Conservation (phyloP, 2,113 vertebrate species). For the Stomatorhinus ivindoensis region DNA sequence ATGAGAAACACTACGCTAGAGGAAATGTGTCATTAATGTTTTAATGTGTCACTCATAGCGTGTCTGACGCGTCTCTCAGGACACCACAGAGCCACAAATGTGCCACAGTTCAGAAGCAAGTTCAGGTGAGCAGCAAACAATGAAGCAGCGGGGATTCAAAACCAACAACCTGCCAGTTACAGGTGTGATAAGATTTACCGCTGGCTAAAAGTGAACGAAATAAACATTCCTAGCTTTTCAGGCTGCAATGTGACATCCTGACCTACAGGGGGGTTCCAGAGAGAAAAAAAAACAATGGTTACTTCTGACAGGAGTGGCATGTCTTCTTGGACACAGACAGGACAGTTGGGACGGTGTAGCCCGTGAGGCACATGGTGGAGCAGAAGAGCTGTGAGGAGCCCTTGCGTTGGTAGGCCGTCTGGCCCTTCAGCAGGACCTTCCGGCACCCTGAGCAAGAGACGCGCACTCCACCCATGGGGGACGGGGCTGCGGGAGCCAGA, state of each 20-base stretch:
- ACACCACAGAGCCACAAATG: not conserved
- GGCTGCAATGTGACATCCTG: not conserved
- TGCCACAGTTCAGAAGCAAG: not conserved
- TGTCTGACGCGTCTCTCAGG: not conserved
- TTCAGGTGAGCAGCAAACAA: not conserved
- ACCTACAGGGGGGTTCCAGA: not conserved
- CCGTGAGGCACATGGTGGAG: conserved; percentile 81
- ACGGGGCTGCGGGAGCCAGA: conserved; percentile 53
- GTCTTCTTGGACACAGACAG: conserved; percentile 62
- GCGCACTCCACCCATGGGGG: conserved; percentile 58
- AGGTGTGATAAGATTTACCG: not conserved
- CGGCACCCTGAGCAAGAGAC: conserved; percentile 87
- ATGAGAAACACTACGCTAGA: not conserved
- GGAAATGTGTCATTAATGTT: not conserved
- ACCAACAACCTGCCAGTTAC: not conserved
- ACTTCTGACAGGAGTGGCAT: conserved; percentile 89
- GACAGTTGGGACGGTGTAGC: conserved; percentile 62
- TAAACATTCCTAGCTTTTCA: not conserved
- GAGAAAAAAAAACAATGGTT: conserved; percentile 34
- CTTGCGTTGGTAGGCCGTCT: conserved; percentile 95
- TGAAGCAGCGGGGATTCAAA: not conserved
- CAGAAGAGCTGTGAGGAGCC: conserved; percentile 88
- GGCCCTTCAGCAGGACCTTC: conserved; percentile 85
- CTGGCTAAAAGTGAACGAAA: not conserved
- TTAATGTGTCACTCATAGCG: not conserved